phyloP scores from a whole-genome alignment of 2,888 invertebrate species.

The Eilema caniola region DNA sequence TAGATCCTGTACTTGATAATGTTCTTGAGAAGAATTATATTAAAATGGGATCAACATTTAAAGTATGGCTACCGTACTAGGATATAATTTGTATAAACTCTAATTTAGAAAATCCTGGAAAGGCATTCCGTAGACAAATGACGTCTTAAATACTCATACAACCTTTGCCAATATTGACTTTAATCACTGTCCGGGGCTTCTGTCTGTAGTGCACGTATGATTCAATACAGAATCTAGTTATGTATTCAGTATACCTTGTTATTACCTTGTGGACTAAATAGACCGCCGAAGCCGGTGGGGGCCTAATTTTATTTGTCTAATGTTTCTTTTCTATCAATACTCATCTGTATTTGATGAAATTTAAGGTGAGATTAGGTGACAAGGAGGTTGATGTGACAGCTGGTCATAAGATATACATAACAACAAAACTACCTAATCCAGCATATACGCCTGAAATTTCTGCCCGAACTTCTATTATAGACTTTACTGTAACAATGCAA shows the following conservation, averaged over 20 bases:
- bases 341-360: conserved; percentile 4
- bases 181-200: background rate
- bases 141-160: too few species aligned
- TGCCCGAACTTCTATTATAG: conserved; percentile 94
- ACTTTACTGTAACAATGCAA: conserved; percentile 96
- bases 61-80: conserved; percentile 77
- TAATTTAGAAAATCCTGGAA: background rate
- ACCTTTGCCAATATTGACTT: background rate
- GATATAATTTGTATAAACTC: background rate
- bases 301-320: too few species aligned
- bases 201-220: background rate
- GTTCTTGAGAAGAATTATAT: conserved; percentile 95
- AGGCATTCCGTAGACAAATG: background rate
- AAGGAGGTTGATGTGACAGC: conserved; percentile 93
- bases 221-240: background rate
- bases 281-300: too few species aligned
- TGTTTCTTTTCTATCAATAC: background rate
- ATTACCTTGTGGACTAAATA: too few species aligned
- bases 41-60: conserved; percentile 92
- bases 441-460: conserved; percentile 95
- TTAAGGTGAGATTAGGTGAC: conserved; percentile 93
- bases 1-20: conserved; percentile 95
- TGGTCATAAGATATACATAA: conserved; percentile 93
- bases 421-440: conserved; percentile 95
- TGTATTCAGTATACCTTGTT: background rate